phyloP scores from a whole-genome alignment of 2,888 invertebrate species.

The Xanthorhoe designata region DNA sequence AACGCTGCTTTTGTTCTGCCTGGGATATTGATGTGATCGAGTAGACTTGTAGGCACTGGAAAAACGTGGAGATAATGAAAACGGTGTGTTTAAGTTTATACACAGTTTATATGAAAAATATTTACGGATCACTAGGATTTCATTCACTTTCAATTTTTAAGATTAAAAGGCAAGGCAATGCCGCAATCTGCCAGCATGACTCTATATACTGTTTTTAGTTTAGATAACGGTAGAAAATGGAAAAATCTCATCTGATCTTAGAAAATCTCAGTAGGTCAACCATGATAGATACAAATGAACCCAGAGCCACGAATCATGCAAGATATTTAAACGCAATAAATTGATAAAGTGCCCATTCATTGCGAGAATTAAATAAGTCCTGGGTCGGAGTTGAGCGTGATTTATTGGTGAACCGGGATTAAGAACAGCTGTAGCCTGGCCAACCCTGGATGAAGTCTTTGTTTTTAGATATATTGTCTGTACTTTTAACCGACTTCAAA shows the following conservation, averaged over 20 bases:
- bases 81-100: no score
- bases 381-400: constrained; percentile 60
- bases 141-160: no score
- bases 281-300: constrained; percentile 26
- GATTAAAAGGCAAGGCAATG: no score
- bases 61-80: no score
- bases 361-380: constrained; percentile 62
- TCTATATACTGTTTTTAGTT: neutral
- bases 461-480: neutral
- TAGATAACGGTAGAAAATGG: neutral
- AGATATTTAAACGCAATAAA: constrained; percentile 17
- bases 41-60: no score
- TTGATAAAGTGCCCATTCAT: constrained; percentile 50
- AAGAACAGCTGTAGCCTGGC: constrained; percentile 40
- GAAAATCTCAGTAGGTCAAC: neutral
- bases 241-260: neutral
- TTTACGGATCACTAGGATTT: no score
- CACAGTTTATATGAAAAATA: no score
- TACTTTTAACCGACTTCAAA: no score
- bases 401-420: constrained; percentile 56
- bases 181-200: no score
- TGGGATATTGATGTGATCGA: no score
- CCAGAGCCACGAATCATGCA: neutral
- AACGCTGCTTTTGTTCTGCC: no score
- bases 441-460: constrained; percentile 36